phyloP scores from a whole-genome alignment of 2,113 vertebrate genomes.

The Xyrauchen texanus region DNA sequence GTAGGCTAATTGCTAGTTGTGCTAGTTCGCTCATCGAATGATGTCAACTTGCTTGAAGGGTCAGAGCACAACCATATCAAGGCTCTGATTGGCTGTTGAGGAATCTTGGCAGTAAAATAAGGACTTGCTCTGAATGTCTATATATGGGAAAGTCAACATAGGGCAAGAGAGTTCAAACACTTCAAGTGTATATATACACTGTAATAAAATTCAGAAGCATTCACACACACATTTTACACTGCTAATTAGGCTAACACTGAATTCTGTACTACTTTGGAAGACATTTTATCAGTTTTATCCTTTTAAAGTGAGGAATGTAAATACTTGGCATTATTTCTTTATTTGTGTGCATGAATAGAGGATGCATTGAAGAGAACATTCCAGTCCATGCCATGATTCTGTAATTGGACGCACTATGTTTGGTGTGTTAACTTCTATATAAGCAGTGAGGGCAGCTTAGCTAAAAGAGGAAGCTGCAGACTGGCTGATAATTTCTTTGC shows the following conservation, averaged over 20 bases:
- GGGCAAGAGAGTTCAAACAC: slow-evolving; percentile 27
- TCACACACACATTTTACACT: neutral
- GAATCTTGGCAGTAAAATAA: slow-evolving; percentile 64
- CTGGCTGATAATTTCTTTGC: slow-evolving; percentile 62
- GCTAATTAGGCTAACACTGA: neutral
- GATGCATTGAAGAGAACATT: neutral
- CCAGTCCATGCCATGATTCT: slow-evolving; percentile 1
- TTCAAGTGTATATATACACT: slow-evolving; percentile 11
- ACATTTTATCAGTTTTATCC: neutral
- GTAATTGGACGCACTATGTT: neutral
- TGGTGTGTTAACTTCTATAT: slow-evolving; percentile 20
- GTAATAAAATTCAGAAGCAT: slow-evolving; percentile 17
- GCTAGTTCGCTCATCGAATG: slow-evolving; percentile 27
- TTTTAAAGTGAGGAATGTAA: too few relatives aligned
- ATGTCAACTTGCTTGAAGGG: neutral
- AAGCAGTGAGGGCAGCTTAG: slow-evolving; percentile 24
- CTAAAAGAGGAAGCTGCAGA: slow-evolving; percentile 64
- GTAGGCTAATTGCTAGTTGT: slow-evolving; percentile 2
- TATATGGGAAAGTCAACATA: slow-evolving; percentile 71
- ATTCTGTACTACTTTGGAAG: too few relatives aligned
- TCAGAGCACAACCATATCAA: slow-evolving; percentile 8
- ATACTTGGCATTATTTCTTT: too few relatives aligned
- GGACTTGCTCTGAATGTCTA: slow-evolving; percentile 66
- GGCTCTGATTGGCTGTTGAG: slow-evolving; percentile 36
- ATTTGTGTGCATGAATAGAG: neutral